These are phyloP conservation scores for Malurus melanocephalus DNA, from an alignment of 2,113 vertebrate species.

Conservation along the genomic window DNA sequence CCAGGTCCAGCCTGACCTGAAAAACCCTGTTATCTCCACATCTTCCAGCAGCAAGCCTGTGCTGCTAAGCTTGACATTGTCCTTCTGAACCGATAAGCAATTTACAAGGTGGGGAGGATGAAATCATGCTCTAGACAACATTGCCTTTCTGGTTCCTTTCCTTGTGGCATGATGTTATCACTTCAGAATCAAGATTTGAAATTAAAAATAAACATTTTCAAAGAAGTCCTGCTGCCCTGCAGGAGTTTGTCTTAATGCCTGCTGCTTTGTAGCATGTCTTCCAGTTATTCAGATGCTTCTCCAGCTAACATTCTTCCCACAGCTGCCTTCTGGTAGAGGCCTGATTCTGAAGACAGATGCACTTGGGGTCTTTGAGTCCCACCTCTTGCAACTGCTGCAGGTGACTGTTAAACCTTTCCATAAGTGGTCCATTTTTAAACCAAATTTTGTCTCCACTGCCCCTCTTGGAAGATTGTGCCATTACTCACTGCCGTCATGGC, in stretches of 20 bases:
- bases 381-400: neutral
- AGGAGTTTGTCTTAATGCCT: neutral
- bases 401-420: neutral
- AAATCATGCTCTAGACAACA: conserved; percentile 29
- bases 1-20: neutral
- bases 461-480: neutral
- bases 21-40: neutral
- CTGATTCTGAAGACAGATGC: neutral
- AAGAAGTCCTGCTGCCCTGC: neutral
- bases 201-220: conserved; percentile 27
- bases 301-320: neutral
- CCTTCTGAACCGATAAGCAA: neutral
- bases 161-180: conserved; percentile 20
- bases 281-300: conserved; percentile 15
- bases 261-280: conserved; percentile 25
- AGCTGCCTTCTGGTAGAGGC: neutral
- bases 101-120: neutral
- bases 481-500: neutral
- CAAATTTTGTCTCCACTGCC: neutral
- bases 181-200: conserved; percentile 26
- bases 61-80: neutral
- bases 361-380: neutral
- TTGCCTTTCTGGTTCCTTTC: neutral
- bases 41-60: conserved; percentile 6
- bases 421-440: neutral